Evolutionary conservation across 2,888 invertebrate genomes (phyloP), one percentile per base, ranked within the genome.

Genomic region (Meiosimyza platycephala): DNA sequence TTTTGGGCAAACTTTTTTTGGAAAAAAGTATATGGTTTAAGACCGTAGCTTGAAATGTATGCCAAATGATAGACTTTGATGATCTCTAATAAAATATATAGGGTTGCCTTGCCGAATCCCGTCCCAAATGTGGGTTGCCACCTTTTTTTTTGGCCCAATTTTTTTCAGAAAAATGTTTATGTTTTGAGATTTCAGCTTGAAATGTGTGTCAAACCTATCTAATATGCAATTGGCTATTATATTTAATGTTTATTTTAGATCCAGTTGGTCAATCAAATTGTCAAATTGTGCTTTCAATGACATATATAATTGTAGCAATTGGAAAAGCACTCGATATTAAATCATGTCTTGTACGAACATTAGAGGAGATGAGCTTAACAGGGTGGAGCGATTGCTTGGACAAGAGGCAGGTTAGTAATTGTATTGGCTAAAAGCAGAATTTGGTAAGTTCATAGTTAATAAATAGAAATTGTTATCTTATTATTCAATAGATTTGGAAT

Each of bases 341-440:
- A 67, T 89, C 91, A 0, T 90, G 92, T 0, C 84, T 94, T 0
- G 89, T 93, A 63, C 90, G 90, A 71, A 89, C 91, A 0, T 85
- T 93, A 48, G 91, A 92, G 74, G 88, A 90, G 52, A 89, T 89
- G 7, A 89, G 89, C 9, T 84, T 88, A 47, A 87, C 83, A 0
- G 84, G 90, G 63, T 95, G 94, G 94, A 90, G 92, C 0, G 90
- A 91, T 74, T 93, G 92, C 79, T 89, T 95, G 74, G 94, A 94
- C 84, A 91, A 92, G 83, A 88, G 93, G 80, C 93, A 94, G 92
- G 93, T 84, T 7, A 22, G n/a, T n/a, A 16, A 51, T 33, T 11
- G 33, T 28, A 28, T 28, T 4, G 28, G 3, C 0, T n/a, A 28
- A 28, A 28, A 18, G 6, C 47, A 7, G 33, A 18, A 54, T 62